Evolutionary conservation across 2,888 invertebrate genomes (phyloP), one percentile per base, ranked within the genome.

Genomic region (Dione vanillae): DNA sequence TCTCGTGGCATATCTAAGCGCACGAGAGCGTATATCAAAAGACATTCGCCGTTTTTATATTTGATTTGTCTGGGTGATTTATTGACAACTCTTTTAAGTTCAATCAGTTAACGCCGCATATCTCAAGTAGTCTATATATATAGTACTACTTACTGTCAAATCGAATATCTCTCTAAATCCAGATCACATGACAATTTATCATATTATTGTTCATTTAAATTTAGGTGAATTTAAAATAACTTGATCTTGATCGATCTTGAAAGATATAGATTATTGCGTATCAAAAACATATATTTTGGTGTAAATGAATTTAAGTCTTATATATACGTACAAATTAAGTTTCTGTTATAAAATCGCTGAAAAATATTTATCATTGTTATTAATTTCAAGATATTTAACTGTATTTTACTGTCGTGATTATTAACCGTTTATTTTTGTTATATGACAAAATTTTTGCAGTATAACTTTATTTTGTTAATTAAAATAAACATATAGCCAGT

Each of bases 101-200:
- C 56, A 56, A 56, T 56, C 56, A 7, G 37, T 11, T 56, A 54
- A n/a, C n/a, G 54, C 65, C 54, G 52, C 52, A 43, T 27, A 54
- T 54, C 54, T 67, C 51, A 59, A 67, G 67, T 67, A 16, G 11
- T 49, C n/a, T n/a, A n/a, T n/a, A n/a, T n/a, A n/a, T n/a, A n/a
- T n/a, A n/a, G 40, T 5, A 67, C 58, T 20, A 59, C 51, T 67
- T 61, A 67, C 47, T 51, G 59, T 67, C 67, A 67, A 67, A 59
- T 49, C 35, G 54, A 11, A 10, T 54, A 43, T 19, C 35, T 65
- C 41, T 40, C 43, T 41, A 27, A 68, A 51, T 68, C 27, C 51
- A 9, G 61, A 52, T 68, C 67, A 68, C 37, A 61, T 68, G 67
- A 68, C 37, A 56, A 27, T 12, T 56, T 40, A 58, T 41, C 45